phyloP scores from a whole-genome alignment of 2,797 vertebrate species.

The Iguana delicatissima region DNA sequence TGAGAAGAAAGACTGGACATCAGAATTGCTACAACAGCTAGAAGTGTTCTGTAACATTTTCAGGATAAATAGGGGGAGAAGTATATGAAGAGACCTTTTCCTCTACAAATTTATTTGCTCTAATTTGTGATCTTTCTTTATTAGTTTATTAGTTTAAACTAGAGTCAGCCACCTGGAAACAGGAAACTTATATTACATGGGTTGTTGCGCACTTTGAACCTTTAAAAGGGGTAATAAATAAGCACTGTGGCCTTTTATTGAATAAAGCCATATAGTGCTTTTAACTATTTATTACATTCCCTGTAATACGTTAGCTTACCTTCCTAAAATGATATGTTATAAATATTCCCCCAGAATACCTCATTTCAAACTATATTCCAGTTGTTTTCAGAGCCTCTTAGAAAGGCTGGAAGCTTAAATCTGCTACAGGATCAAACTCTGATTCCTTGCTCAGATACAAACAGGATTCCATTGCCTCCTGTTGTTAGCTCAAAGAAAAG shows the following conservation, averaged over 20 bases:
- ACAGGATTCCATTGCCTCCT: not conserved
- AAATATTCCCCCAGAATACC: not conserved
- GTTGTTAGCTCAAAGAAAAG: not conserved
- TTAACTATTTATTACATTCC: not conserved
- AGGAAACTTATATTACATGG: no score
- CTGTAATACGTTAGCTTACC: slow-evolving; percentile 7
- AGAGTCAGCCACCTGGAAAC: no score
- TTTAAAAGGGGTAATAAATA: no score
- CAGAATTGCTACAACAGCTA: no score
- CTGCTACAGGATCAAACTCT: not conserved
- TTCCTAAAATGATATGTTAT: not conserved
- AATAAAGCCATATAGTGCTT: no score
- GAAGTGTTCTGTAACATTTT: not conserved
- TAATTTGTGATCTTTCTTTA: no score
- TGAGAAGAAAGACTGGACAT: no score
- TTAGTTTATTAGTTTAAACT: no score
- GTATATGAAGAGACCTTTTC: not conserved
- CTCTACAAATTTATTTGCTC: not conserved
- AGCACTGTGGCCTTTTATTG: no score
- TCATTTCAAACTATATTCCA: not conserved
- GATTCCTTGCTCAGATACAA: no score
- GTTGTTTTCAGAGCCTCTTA: not conserved
- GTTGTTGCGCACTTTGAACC: no score
- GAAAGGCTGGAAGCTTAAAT: slow-evolving; percentile 9
- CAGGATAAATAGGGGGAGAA: no score